Base-by-base conservation (phyloP, 2,888 invertebrate species). In the Apamea epomidion region DNA sequence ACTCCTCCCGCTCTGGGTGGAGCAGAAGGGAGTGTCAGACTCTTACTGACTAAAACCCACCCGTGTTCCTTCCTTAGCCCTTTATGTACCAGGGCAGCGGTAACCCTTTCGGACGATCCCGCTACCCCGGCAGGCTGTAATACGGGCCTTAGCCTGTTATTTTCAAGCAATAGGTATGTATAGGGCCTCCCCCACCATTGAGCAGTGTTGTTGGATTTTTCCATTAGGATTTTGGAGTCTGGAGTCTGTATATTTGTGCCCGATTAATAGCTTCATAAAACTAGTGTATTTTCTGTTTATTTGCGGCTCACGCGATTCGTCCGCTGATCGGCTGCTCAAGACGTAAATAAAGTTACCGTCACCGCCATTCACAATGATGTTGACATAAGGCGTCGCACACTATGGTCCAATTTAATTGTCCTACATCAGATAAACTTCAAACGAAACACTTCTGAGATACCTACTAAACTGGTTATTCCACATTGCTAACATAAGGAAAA, bases 341-440 rank as follows among this genome's bases (percentile, higher is more conserved):
- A 91, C 92, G 91, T 91, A 93, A 93, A 93, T 93, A 93, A 90
- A 89, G 89, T 83, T 91, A 91, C 89, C 91, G 94, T 95, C 94
- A 94, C 90, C 92, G 82, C 88, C 91, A 91, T 91, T 92, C 91
- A 92, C 68, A 25, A 58, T 89, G 21, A 62, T 83, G 91, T 91
- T 91, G 90, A 91, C 87, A 89, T 93, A 86, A 93, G 81, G 92
- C 89, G 75, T 25, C 80, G 89, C 83, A 60, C 90, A 92, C 58
- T 32, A 37, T 75, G 69, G 25, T 21, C 25, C 37, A 58, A 64
- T 58, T 54, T 12, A 75, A 45, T 32, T 25, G n/a, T 37, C 10
- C 4, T 4, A 54, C n/a, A 74, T 25, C 7, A 60, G 25, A 74
- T 60, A 68, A 48, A 67, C 42, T 42, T 75, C 48, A 74, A 51